These are phyloP conservation scores for Myopa tessellatipennis DNA, from an alignment of 2,888 invertebrate species.

Conservation along the genomic window DNA sequence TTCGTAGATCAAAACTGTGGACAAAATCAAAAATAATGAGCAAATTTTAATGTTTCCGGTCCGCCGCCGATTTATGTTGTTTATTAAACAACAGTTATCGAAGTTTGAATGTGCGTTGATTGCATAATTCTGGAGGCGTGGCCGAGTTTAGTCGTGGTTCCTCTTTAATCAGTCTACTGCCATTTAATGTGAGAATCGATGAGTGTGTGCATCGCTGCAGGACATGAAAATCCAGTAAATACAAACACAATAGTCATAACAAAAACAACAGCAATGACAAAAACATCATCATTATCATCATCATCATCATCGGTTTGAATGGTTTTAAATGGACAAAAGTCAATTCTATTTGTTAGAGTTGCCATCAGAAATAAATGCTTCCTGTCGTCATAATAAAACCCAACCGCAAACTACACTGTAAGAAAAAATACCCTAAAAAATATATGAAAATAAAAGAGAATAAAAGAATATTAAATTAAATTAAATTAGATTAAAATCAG, in stretches of 20 bases:
- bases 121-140: no score
- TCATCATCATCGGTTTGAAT: neutral
- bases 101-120: no score
- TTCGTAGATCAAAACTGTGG: neutral
- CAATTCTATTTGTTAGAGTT: slow-evolving; percentile 13
- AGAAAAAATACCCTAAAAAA: no score
- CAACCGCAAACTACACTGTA: no score
- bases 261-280: no score
- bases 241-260: neutral
- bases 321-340: slow-evolving; percentile 19
- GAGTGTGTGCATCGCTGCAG: neutral
- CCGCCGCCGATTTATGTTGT: neutral
- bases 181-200: slow-evolving; percentile 1
- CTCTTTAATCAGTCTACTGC: neutral
- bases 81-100: no score
- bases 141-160: no score
- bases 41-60: neutral
- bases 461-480: neutral
- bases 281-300: neutral
- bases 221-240: slow-evolving; percentile 22
- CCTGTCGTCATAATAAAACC: no score
- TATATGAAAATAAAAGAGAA: no score
- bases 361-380: neutral
- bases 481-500: slow-evolving; percentile 1
- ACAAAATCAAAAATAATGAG: slow-evolving; percentile 34